phyloP scores from a whole-genome alignment of 1,140 invertebrate species.

The Orchestia grillus region DNA sequence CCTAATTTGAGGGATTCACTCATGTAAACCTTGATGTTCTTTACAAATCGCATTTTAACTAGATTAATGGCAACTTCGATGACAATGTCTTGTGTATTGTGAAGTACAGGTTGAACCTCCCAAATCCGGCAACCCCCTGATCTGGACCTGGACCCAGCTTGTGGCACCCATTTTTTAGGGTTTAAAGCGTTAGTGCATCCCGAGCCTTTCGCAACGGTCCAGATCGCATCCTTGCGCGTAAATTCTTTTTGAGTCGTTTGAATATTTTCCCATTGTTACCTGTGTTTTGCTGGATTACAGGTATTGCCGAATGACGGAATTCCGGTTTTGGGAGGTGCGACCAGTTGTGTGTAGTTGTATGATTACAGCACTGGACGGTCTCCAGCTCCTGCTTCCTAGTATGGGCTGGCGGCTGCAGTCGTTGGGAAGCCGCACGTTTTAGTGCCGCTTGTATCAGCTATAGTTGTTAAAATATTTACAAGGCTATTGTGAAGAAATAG shows the following conservation, averaged over 20 bases:
- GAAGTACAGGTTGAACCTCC: too few relatives aligned
- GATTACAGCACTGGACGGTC: background rate
- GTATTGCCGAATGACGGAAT: too few relatives aligned
- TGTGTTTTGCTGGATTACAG: too few relatives aligned
- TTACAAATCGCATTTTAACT: background rate
- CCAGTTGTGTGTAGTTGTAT: background rate
- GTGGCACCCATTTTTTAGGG: too few relatives aligned
- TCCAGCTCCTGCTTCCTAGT: background rate
- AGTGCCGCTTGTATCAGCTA: background rate
- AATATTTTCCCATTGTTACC: too few relatives aligned
- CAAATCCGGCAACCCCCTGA: too few relatives aligned
- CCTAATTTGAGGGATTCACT: background rate
- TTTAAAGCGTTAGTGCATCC: too few relatives aligned
- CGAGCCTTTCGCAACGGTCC: too few relatives aligned
- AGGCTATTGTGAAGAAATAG: background rate
- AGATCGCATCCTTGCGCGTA: too few relatives aligned
- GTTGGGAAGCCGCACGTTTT: background rate
- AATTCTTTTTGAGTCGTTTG: too few relatives aligned
- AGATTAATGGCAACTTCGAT: background rate
- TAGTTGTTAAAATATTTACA: background rate
- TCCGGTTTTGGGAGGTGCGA: too few relatives aligned
- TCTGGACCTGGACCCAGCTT: too few relatives aligned
- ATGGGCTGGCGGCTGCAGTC: background rate
- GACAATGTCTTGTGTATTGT: background rate
- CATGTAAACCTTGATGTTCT: background rate